phyloP scores from a whole-genome alignment of 2,113 vertebrate genomes.

The Hippocampus abdominalis region DNA sequence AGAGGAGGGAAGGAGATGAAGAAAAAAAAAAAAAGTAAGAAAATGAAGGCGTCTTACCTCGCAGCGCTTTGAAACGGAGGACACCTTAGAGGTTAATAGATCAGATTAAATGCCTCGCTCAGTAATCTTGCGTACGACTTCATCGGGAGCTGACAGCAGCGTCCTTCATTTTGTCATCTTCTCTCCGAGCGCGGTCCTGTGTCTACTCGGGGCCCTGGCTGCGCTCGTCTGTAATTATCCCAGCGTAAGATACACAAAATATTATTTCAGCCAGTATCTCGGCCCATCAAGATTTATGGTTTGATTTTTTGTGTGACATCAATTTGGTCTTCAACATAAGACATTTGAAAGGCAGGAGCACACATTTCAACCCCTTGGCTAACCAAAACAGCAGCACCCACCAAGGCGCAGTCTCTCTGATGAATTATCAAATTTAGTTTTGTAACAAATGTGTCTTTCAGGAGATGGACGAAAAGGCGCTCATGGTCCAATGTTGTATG shows the following conservation, averaged over 20 bases:
- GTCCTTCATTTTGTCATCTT: not conserved
- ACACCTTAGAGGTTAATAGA: conserved; percentile 8
- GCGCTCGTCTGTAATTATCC: conserved; percentile 70
- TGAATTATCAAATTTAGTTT: not conserved
- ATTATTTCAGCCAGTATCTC: conserved; percentile 58
- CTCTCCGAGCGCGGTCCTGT: not conserved
- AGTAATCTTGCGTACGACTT: conserved; percentile 11
- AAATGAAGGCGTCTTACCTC: conserved; percentile 54
- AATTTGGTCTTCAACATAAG: not conserved
- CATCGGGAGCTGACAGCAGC: conserved; percentile 10
- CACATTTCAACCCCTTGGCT: not conserved
- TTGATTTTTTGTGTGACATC: conserved; percentile 19
- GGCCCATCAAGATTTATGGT: conserved; percentile 46
- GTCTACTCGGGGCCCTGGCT: conserved; percentile 33
- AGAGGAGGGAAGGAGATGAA: conserved; percentile 28
- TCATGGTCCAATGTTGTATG: not conserved
- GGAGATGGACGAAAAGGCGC: not conserved
- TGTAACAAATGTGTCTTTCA: not conserved
- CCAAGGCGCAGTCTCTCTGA: not conserved
- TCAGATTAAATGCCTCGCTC: conserved; percentile 9
- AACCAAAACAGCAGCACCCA: not conserved
- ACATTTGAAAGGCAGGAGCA: not conserved
- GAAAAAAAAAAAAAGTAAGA: conserved; percentile 7
- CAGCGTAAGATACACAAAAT: conserved; percentile 60
- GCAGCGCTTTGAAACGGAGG: conserved; percentile 17